These are phyloP conservation scores for Urosaurus nigricauda DNA, from an alignment of 2,797 vertebrate genomes.

Conservation along the genomic window DNA sequence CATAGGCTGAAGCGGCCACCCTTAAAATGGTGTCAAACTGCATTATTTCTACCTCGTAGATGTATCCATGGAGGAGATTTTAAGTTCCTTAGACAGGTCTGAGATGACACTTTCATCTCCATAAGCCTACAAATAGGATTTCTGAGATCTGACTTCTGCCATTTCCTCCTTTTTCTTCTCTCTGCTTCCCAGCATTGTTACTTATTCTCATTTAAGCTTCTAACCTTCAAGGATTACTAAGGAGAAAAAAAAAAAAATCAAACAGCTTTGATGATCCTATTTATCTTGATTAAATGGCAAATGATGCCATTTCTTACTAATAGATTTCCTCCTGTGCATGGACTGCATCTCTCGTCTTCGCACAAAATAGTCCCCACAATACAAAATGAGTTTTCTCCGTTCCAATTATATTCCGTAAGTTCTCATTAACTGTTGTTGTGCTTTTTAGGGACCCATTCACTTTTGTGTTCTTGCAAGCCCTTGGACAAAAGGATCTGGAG, in stretches of 20 bases:
- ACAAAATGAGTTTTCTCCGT: not conserved
- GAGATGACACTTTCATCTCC: too few species aligned
- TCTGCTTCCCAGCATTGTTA: not conserved
- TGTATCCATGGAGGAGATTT: too few species aligned
- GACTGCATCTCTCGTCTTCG: not conserved
- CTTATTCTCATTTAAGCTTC: not conserved
- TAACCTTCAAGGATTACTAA: too few species aligned
- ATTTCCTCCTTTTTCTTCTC: not conserved
- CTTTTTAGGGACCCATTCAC: not conserved
- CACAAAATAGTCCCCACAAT: not conserved
- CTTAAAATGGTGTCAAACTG: too few species aligned
- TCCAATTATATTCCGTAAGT: not conserved
- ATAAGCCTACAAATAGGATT: not conserved
- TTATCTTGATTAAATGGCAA: conserved; percentile 8
- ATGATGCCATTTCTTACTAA: not conserved
- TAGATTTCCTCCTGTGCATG: not conserved
- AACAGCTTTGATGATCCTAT: not conserved
- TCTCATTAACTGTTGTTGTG: not conserved
- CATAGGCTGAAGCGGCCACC: too few species aligned
- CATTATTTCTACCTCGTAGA: too few species aligned
- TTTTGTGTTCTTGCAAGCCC: not conserved
- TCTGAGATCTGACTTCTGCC: not conserved
- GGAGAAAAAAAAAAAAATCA: not conserved
- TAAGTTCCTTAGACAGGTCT: too few species aligned
- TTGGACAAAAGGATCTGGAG: not conserved